Evolutionary conservation across 2,113 vertebrate genomes (phyloP).

Genomic region (Tachysurus fulvidraco): DNA sequence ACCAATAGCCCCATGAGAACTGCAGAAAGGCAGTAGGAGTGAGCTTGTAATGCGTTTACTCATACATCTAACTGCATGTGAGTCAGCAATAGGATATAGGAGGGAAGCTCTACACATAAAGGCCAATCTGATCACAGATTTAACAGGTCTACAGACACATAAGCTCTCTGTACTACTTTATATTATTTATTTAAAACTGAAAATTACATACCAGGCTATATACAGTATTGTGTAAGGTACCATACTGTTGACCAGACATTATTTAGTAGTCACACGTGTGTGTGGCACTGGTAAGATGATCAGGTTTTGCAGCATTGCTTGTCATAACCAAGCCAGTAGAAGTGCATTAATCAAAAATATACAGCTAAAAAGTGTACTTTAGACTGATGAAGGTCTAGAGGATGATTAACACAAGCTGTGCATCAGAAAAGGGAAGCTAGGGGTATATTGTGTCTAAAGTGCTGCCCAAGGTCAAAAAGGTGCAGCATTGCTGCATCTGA

Average conservation of each 20-base stretch:
- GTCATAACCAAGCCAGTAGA: no score
- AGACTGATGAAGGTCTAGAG: no score
- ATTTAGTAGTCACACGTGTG: background rate
- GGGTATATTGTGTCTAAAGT: background rate
- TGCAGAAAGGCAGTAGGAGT: slow-evolving; percentile 2
- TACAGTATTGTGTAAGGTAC: no score
- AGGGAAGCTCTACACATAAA: background rate
- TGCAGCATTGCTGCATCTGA: background rate
- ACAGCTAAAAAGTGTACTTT: no score
- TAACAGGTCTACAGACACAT: background rate
- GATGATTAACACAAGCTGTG: background rate
- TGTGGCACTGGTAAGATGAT: background rate
- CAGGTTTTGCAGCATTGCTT: background rate
- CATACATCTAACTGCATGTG: slow-evolving; percentile 10
- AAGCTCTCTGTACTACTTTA: background rate
- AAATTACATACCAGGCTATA: background rate
- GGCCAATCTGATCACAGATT: background rate
- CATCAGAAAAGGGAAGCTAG: background rate
- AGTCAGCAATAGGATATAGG: slow-evolving; percentile 7
- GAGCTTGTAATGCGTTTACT: slow-evolving; percentile 13
- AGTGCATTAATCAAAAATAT: no score
- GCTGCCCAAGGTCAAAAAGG: background rate
- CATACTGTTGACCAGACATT: background rate
- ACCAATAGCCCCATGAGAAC: background rate
- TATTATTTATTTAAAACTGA: background rate